Conservation (phyloP, 2,797 vertebrate genomes). For the Periparus ater region DNA sequence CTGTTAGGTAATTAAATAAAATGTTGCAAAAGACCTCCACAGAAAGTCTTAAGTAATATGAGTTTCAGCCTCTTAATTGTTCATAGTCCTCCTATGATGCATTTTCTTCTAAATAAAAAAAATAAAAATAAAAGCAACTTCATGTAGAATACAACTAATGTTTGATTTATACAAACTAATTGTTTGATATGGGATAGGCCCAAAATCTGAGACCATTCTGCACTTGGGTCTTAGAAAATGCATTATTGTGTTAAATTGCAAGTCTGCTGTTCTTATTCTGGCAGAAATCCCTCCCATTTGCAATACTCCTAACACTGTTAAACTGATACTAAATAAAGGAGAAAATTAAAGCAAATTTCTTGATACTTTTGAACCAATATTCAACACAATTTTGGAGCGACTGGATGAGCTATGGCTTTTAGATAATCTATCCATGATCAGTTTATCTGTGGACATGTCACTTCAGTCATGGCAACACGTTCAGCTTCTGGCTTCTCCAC, state of each 20-base stretch:
- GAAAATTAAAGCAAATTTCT: not conserved
- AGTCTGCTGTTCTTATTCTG: not conserved
- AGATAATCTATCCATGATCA: not conserved
- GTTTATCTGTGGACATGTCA: not conserved
- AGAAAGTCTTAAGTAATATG: not conserved
- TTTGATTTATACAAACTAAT: not conserved
- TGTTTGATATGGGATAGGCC: not conserved
- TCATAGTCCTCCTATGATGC: not conserved
- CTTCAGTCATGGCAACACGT: not conserved
- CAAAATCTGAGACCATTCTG: not conserved
- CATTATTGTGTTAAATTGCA: not conserved
- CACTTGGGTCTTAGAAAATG: not conserved
- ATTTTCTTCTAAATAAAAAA: not conserved
- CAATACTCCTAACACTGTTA: not conserved
- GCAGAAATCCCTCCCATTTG: not conserved
- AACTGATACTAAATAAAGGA: not conserved
- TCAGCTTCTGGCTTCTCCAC: not conserved
- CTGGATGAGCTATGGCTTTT: not conserved
- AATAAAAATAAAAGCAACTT: constrained; percentile 4
- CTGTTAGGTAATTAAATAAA: not conserved
- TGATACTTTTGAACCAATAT: not conserved
- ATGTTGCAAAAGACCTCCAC: not conserved
- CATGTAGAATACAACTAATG: not conserved
- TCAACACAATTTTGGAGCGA: not conserved
- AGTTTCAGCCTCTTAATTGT: not conserved